Evolutionary conservation across 2,797 vertebrate genomes (phyloP).

Genomic region (Hapalemur alaotrensis): DNA sequence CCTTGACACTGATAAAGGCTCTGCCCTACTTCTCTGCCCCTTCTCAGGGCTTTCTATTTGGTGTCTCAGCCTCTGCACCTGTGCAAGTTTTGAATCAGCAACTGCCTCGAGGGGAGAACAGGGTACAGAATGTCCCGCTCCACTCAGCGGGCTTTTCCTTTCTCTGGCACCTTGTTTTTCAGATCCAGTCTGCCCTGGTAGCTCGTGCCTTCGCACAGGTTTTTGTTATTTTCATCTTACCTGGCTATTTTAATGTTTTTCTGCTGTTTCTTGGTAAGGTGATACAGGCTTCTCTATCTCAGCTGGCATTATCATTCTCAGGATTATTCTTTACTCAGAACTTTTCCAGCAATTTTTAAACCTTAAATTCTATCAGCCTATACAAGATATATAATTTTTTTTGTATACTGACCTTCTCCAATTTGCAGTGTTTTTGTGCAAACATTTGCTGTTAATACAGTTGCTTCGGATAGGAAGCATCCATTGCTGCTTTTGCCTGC

Average conservation of each 20-base stretch:
- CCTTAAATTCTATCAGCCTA: background rate
- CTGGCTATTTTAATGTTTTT: background rate
- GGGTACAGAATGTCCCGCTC: background rate
- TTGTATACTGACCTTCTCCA: background rate
- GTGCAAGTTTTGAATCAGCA: background rate
- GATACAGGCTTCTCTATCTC: background rate
- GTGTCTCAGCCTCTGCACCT: background rate
- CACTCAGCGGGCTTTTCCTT: background rate
- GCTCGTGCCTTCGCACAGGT: background rate
- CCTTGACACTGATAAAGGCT: background rate
- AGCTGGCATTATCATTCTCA: background rate
- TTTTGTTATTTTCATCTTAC: background rate
- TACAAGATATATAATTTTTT: background rate
- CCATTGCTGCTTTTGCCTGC: background rate
- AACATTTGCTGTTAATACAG: background rate
- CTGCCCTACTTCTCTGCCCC: background rate
- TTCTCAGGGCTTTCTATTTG: background rate
- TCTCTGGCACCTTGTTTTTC: background rate
- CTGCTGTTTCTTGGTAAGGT: background rate
- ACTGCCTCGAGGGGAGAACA: background rate
- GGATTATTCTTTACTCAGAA: conserved; percentile 11
- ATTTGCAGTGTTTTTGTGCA: background rate
- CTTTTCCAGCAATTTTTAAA: conserved; percentile 9
- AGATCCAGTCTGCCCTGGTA: background rate
- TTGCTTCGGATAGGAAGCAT: background rate